Percentiles rank a stretch among this genome's conserved stretches.
phyloP scores from a whole-genome alignment of 2,888 invertebrate species.

The Busseola fusca region DNA sequence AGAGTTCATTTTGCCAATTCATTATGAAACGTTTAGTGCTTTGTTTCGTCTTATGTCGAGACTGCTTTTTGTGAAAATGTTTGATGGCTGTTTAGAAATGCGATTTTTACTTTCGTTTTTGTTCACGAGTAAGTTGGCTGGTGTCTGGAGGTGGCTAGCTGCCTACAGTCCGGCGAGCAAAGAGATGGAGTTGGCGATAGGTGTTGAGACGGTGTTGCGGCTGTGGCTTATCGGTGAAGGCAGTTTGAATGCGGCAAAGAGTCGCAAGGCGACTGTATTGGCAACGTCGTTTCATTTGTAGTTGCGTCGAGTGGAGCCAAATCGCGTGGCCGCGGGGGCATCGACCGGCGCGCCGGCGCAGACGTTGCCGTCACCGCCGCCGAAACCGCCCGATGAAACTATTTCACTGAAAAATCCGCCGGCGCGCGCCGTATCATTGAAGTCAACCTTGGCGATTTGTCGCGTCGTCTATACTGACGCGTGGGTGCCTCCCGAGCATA shows the following conservation, averaged over 20 bases:
- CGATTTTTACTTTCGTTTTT: conserved; percentile 45
- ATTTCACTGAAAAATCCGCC: conserved; percentile 87
- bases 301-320: conserved; percentile 79
- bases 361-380: conserved; percentile 86
- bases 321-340: conserved; percentile 85
- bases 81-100: conserved; percentile 27
- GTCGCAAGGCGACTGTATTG: conserved; percentile 63
- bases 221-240: conserved; percentile 53
- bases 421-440: conserved; percentile 84
- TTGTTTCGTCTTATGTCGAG: conserved; percentile 45
- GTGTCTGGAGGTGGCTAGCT: conserved; percentile 13
- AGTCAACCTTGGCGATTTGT: conserved; percentile 87
- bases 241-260: conserved; percentile 50
- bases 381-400: conserved; percentile 83
- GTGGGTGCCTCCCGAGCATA: conserved; percentile 83
- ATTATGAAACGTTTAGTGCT: conserved; percentile 67
- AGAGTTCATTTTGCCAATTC: conserved; percentile 69
- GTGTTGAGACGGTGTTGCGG: conserved; percentile 14
- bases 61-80: conserved; percentile 39
- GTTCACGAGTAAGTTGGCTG: conserved; percentile 9
- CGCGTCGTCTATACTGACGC: conserved; percentile 84
- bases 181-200: conserved; percentile 15
- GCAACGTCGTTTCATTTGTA: conserved; percentile 77
- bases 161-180: neutral
- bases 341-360: conserved; percentile 87